A percentile compares a stretch with the other conserved stretches of the same genome.
Evolutionary conservation across 1,140 invertebrate species (phyloP).

Genomic region (Drosophila chauvacae): DNA sequence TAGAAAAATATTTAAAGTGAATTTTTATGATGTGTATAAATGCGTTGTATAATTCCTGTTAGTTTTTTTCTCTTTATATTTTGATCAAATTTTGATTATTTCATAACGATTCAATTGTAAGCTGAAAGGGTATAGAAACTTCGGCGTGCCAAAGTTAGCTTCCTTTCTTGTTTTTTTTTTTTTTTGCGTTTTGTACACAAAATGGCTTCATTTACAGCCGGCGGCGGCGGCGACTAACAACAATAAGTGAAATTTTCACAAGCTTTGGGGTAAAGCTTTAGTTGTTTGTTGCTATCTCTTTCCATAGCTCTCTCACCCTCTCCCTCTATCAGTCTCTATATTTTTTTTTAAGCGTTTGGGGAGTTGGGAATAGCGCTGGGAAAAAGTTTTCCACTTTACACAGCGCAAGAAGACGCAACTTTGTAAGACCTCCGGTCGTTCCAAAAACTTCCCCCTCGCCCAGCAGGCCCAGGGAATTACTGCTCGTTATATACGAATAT

Average conservation of each 20-base stretch:
- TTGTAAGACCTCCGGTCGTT: conserved; percentile 36
- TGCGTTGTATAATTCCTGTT: too few species aligned
- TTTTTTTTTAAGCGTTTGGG: conserved; percentile 15
- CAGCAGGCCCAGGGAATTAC: conserved; percentile 37
- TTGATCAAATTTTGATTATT: too few species aligned
- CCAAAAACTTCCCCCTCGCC: conserved; percentile 33
- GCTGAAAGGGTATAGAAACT: too few species aligned
- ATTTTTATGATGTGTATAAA: too few species aligned
- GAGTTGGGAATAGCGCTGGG: conserved; percentile 32
- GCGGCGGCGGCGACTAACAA: conserved; percentile 22
- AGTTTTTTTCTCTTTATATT: too few species aligned
- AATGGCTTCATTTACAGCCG: conserved; percentile 71
- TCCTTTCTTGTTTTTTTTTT: background rate
- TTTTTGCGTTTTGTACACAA: conserved; percentile 6
- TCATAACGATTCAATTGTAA: too few species aligned
- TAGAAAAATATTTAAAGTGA: too few species aligned
- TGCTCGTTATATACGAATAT: conserved; percentile 40
- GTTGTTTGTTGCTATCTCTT: conserved; percentile 26
- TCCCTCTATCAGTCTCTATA: background rate
- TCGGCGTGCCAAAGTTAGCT: too few species aligned
- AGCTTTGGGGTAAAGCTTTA: conserved; percentile 49
- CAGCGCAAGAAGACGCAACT: conserved; percentile 44
- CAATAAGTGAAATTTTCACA: conserved; percentile 53
- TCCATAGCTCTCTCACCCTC: background rate
- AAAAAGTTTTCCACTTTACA: conserved; percentile 79